These are phyloP conservation scores for Asbolus verrucosus DNA, from an alignment of 1,140 invertebrate species.

Conservation along the genomic window DNA sequence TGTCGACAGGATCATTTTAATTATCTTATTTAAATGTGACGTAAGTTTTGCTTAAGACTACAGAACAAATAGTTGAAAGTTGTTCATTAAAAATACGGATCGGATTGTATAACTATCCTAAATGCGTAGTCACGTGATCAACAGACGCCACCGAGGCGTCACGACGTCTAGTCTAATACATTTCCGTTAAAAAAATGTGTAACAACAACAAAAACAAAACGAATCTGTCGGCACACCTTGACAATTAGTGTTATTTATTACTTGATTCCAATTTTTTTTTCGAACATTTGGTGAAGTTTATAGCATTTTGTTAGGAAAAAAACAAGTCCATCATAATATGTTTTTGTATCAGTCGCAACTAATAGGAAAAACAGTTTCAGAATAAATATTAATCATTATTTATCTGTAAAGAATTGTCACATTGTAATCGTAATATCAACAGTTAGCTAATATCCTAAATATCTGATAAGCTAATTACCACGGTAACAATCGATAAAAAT, in stretches of 20 bases:
- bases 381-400: slow-evolving; percentile 20
- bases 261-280: too few relatives aligned
- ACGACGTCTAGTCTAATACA: slow-evolving; percentile 29
- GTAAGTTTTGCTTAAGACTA: too few relatives aligned
- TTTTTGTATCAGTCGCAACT: background rate
- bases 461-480: slow-evolving; percentile 6
- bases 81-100: too few relatives aligned
- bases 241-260: too few relatives aligned
- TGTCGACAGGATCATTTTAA: too few relatives aligned
- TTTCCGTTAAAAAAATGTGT: background rate
- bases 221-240: background rate
- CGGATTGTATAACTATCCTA: too few relatives aligned
- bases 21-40: too few relatives aligned
- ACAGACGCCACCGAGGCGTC: slow-evolving; percentile 31
- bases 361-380: slow-evolving; percentile 2
- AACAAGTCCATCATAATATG: slow-evolving; percentile 4
- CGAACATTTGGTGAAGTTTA: too few relatives aligned
- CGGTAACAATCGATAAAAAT: background rate
- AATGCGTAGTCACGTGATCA: slow-evolving; percentile 24
- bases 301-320: too few relatives aligned
- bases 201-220: background rate
- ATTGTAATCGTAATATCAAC: background rate
- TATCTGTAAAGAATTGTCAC: background rate
- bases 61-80: too few relatives aligned
- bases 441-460: slow-evolving; percentile 15